A percentile compares a stretch with the other conserved stretches of the same genome.
Evolutionary conservation across 2,797 vertebrate genomes (phyloP).

Genomic region (Acipenser ruthenus): DNA sequence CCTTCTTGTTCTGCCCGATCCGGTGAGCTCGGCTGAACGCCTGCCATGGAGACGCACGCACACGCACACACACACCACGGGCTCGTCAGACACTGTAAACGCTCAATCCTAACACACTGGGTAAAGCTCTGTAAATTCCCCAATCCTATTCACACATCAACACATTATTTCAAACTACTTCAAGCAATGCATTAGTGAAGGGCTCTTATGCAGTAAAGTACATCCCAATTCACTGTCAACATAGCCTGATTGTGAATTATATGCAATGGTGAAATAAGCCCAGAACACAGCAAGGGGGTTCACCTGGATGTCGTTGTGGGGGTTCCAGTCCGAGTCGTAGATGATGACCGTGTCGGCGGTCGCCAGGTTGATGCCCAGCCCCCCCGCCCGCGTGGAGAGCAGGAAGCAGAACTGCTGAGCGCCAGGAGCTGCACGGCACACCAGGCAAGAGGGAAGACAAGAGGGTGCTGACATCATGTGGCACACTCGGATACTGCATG

Average conservation of each 20-base stretch:
- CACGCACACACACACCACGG: too few relatives aligned
- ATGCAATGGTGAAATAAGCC: too few relatives aligned
- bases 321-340: conserved; percentile 97
- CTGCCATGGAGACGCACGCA: conserved; percentile 40
- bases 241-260: too few relatives aligned
- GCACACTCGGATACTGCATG: background rate
- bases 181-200: too few relatives aligned
- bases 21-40: conserved; percentile 95
- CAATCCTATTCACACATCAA: too few relatives aligned
- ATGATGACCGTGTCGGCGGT: conserved; percentile 93
- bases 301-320: conserved; percentile 95
- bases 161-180: too few relatives aligned
- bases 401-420: conserved; percentile 96
- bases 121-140: too few relatives aligned
- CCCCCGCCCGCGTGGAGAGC: conserved; percentile 87
- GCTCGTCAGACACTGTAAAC: too few relatives aligned
- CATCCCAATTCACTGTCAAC: too few relatives aligned
- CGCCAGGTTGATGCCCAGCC: conserved; percentile 91
- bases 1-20: conserved; percentile 94
- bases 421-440: conserved; percentile 72
- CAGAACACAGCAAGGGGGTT: conserved; percentile 10
- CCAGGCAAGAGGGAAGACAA: conserved; percentile 14
- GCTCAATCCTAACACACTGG: too few relatives aligned
- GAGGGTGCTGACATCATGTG: conserved; percentile 3
- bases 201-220: too few relatives aligned